A percentile compares a stretch with the other conserved stretches of the same genome.
Evolutionary conservation across 2,888 invertebrate species (phyloP).

Genomic region (Napeogenes sylphis): DNA sequence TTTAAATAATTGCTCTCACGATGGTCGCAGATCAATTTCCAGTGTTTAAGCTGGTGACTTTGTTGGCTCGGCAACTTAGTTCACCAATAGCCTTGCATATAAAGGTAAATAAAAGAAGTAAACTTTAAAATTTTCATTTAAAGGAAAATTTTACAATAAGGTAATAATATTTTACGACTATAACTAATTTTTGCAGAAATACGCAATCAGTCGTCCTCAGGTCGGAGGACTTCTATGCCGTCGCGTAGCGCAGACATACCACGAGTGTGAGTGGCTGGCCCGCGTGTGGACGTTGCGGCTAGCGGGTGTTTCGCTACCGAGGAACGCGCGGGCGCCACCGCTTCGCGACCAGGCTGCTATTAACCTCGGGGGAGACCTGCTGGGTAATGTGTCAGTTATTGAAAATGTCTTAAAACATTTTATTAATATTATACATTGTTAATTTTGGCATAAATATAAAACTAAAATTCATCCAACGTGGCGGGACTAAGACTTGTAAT

Average conservation of each 20-base stretch:
- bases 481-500: no score
- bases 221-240: constrained; percentile 40
- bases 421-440: not conserved
- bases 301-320: constrained; percentile 16
- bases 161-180: constrained; percentile 4
- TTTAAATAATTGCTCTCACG: not conserved
- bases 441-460: not conserved
- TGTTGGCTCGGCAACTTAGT: constrained; percentile 48
- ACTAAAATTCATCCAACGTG: no score
- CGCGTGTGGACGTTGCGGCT: constrained; percentile 40
- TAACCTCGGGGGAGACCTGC: constrained; percentile 41
- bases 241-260: constrained; percentile 36
- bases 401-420: no score
- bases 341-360: constrained; percentile 35
- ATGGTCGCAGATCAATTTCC: constrained; percentile 41
- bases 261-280: constrained; percentile 39
- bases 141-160: no score
- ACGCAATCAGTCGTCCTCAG: constrained; percentile 40
- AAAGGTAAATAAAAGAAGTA: constrained; percentile 35
- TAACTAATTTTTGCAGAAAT: constrained; percentile 28
- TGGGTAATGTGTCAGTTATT: constrained; percentile 34
- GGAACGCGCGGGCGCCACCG: constrained; percentile 34
- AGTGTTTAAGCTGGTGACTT: constrained; percentile 45
- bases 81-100: constrained; percentile 43
- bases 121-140: no score